A percentile compares a stretch with the other conserved stretches of the same genome.
Evolutionary conservation across 2,888 invertebrate genomes (phyloP).

Genomic region (Drosophila affinis): DNA sequence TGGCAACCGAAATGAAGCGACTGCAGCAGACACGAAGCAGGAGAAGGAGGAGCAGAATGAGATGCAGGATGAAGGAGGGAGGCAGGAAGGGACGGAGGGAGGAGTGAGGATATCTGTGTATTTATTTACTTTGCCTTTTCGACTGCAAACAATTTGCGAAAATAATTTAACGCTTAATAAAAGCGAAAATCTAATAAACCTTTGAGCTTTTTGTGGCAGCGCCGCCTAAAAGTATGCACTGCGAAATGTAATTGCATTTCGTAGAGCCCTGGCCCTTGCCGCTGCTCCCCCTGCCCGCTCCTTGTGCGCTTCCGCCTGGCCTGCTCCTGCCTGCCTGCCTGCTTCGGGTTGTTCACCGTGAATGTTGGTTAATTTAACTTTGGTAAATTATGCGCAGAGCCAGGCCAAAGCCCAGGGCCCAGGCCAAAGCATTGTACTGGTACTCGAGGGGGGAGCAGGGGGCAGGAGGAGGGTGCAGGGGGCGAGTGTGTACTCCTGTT

Average conservation of each 20-base stretch:
- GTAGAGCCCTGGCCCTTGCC: conserved; percentile 33
- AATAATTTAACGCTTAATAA: conserved; percentile 79
- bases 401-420: background rate
- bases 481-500: conserved; percentile 17
- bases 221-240: conserved; percentile 66
- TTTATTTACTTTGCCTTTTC: conserved; percentile 70
- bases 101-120: conserved; percentile 27
- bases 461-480: conserved; percentile 5
- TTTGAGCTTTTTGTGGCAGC: conserved; percentile 76
- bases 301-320: conserved; percentile 56
- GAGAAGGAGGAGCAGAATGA: conserved; percentile 1
- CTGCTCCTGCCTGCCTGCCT: conserved; percentile 11
- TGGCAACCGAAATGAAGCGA: conserved; percentile 73
- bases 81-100: no score
- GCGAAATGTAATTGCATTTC: conserved; percentile 73
- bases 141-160: conserved; percentile 74
- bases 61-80: no score
- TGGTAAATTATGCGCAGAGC: conserved; percentile 66
- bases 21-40: conserved; percentile 33
- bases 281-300: conserved; percentile 11
- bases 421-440: conserved; percentile 51
- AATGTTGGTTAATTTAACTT: conserved; percentile 81
- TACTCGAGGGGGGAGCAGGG: no score
- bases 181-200: conserved; percentile 77
- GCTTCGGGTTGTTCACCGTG: conserved; percentile 60